These are phyloP conservation scores for Ficedula albicollis DNA, from an alignment of 2,797 vertebrate species.

Conservation along the genomic window DNA sequence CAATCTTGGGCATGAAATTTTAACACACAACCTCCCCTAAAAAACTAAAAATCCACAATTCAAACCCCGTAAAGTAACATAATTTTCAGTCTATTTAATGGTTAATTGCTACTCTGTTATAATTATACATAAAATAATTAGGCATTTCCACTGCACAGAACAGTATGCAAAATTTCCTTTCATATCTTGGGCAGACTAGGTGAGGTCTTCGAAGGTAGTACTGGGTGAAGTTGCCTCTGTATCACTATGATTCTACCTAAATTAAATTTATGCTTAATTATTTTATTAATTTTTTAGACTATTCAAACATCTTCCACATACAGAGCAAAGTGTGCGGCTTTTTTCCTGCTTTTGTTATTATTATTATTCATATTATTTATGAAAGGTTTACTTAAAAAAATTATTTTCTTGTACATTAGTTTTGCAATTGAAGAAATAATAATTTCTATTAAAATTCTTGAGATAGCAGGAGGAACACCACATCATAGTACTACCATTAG, in stretches of 20 bases:
- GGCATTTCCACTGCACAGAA: not conserved
- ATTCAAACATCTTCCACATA: not conserved
- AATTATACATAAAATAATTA: not conserved
- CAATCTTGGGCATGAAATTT: conserved; percentile 61
- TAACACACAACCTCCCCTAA: not conserved
- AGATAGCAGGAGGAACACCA: not conserved
- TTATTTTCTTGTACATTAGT: not conserved
- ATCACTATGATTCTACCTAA: not conserved
- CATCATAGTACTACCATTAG: not conserved
- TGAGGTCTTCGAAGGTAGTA: not conserved
- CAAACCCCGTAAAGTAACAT: not conserved
- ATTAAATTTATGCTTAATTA: not conserved
- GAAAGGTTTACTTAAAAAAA: not conserved
- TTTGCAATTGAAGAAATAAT: not conserved
- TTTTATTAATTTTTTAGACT: not conserved
- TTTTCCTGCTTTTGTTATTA: no score
- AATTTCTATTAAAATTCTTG: not conserved
- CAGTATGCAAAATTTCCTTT: not conserved
- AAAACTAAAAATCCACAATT: not conserved
- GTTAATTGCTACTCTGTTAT: not conserved
- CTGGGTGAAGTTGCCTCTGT: not conserved
- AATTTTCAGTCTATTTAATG: not conserved
- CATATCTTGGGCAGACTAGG: not conserved
- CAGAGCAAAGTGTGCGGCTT: accelerated
- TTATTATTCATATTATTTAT: not conserved